Evolutionary conservation across 1,140 invertebrate species (phyloP).

Genomic region (Ceratitis capitata): DNA sequence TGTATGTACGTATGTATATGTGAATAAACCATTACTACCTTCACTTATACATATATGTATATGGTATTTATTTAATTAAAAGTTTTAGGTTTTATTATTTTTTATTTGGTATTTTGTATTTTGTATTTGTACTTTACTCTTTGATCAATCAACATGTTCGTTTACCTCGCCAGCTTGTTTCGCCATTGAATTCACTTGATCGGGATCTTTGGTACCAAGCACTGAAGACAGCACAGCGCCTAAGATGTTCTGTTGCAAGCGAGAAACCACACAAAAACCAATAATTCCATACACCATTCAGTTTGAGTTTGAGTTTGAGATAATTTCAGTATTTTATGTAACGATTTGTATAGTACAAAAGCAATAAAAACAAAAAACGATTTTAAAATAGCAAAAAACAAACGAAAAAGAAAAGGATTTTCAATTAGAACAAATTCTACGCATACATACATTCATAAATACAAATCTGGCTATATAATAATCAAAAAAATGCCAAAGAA

Average conservation of each 20-base stretch:
- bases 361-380: slow-evolving; percentile 21
- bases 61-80: neutral
- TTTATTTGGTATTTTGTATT: neutral
- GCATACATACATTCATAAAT: neutral
- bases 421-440: neutral
- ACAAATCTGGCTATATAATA: too few species aligned
- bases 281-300: slow-evolving; percentile 35
- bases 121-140: neutral
- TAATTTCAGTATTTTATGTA: slow-evolving; percentile 35
- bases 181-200: slow-evolving; percentile 88
- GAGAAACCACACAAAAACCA: slow-evolving; percentile 64
- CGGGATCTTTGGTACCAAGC: slow-evolving; percentile 87
- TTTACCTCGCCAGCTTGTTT: slow-evolving; percentile 92
- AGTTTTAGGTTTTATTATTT: neutral
- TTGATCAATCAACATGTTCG: slow-evolving; percentile 17
- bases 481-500: too few species aligned
- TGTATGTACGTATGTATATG: neutral
- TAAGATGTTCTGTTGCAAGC: slow-evolving; percentile 84
- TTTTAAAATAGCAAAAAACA: too few species aligned
- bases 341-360: slow-evolving; percentile 23
- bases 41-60: neutral
- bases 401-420: slow-evolving; percentile 12
- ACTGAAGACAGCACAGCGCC: slow-evolving; percentile 86
- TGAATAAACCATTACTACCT: too few species aligned
- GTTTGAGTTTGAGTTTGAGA: neutral